Evolutionary conservation across 2,113 vertebrate species (phyloP), one percentile per base, ranked within the genome.

Genomic region (Hystrix brachyura): DNA sequence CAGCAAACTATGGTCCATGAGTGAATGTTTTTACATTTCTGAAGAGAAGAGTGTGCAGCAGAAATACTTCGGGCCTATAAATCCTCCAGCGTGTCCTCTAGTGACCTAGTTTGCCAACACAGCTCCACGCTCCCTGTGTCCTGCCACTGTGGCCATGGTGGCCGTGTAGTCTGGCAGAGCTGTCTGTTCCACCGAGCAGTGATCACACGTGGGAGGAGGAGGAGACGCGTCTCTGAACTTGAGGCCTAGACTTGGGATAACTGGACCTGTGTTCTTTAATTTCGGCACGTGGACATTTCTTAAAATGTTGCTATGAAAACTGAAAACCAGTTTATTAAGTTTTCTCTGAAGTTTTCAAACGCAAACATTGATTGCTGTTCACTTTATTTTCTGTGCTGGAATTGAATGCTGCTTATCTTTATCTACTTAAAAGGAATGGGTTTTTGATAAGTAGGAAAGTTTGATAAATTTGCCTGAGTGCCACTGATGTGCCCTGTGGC

Each of bases 181-280:
- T 12, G n/a, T 2, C 71, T 53, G 34, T 76, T 76, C 0, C 0
- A 14, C 11, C 1, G 0, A 43, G 15, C 23, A 32, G 29, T 60
- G 3, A 12, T 25, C 34, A 8, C 2, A 53, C 43, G 34, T 10
- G 1, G 11, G 21, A 38, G 85, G n/a, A 57, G 85, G n/a, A 57
- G 29, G 32, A 74, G n/a, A 27, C 3, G 15, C 48, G 51, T 14
- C 51, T 60, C 51, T n/a, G 65, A 55, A 53, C 0, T 0, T 11
- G 13, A 67, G 34, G 12, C 15, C 0, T n/a, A 25, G 19, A 53
- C 4, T 2, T 3, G 7, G 43, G 27, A 78, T 7, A 5, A 12
- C 25, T 19, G 7, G 38, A 32, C 13, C 53, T 55, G 1, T 23
- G 29, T 18, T 38, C 38, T 80, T 60, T 65, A 59, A n/a, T 25